Base-by-base conservation (phyloP, 2,797 vertebrate genomes). In the Lycodopsis pacificus region DNA sequence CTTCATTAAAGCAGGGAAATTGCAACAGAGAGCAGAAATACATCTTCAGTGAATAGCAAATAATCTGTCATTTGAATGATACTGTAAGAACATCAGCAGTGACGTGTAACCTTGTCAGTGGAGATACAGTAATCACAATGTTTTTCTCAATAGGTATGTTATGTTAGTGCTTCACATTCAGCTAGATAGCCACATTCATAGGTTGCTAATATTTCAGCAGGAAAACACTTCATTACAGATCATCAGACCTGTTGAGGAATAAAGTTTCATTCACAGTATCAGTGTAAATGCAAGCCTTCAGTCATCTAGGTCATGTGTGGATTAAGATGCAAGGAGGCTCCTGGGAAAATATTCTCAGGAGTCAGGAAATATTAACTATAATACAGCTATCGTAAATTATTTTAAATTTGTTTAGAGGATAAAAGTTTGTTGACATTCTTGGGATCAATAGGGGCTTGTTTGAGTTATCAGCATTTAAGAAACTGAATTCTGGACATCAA, bases 1-100 rank as follows among this genome's bases (percentile, higher is more conserved):
- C 93, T 91, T 89, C 73, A 86, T 93, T 90, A 92, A 90, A 88
- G 89, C 80, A 62, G 72, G 86, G 65, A 88, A 91, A 92, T 79
- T 80, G 81, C 83, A 84, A 48, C 71, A 80, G 84, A 88, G 81
- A 85, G 73, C 58, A 14, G 73, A 77, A 85, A 87, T 81, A 63
- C 74, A 54, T 91, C 65, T 83, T 83, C 4, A 0, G 58, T 77
- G 85, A 85, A 88, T 73, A 81, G 82, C 73, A 86, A 90, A 87
- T 82, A 36, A 76, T 80, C 69, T 63, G 82, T 76, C 42, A 76
- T 82, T 80, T 77, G 80, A 87, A 79, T 79, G 82, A 73, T 56
- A 69, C 70, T 68, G 77, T 73, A 34, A 61, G 77, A 80, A 71
- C 77, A 81, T 77, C 59, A 71, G 49, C 25, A 14, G 66, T 58